Percentiles rank a stretch among this genome's conserved stretches.
Evolutionary conservation across 2,797 vertebrate genomes (phyloP).

Genomic region (Parauchenoglanis ngamensis): DNA sequence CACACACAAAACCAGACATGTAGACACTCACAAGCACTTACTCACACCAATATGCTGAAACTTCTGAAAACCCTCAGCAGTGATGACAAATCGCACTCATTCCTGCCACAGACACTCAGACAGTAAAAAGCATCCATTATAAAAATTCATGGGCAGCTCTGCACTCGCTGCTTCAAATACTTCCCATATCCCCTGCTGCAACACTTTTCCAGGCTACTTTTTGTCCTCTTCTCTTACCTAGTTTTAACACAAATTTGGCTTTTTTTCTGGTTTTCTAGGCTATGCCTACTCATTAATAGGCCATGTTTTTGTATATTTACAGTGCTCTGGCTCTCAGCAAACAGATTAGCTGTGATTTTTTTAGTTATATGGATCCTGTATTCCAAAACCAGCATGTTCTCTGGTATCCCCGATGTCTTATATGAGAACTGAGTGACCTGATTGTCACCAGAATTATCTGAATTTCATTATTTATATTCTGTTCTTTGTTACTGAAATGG

Average conservation of each 20-base stretch:
- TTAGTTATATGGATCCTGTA: not conserved
- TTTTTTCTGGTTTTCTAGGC: constrained; percentile 24
- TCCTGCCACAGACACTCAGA: constrained; percentile 73
- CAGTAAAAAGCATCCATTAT: constrained; percentile 80
- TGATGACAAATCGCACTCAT: constrained; percentile 74
- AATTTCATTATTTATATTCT: constrained; percentile 56
- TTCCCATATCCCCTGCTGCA: constrained; percentile 64
- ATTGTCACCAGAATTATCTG: constrained; percentile 37
- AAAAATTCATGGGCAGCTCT: constrained; percentile 73
- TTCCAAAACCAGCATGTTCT: not conserved
- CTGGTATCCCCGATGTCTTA: not conserved
- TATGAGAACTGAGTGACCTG: not conserved
- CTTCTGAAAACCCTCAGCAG: constrained; percentile 56
- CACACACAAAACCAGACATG: constrained; percentile 37
- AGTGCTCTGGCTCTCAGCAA: constrained; percentile 14
- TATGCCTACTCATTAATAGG: constrained; percentile 19
- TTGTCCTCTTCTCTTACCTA: constrained; percentile 50
- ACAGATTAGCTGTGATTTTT: not conserved
- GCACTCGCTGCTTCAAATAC: constrained; percentile 69
- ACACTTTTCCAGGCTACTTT: constrained; percentile 56
- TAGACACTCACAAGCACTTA: constrained; percentile 35
- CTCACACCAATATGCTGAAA: constrained; percentile 32
- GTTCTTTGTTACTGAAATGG: constrained; percentile 40
- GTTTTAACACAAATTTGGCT: constrained; percentile 23
- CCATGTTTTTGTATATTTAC: constrained; percentile 51